Base-by-base conservation (phyloP, 1,140 invertebrate genomes). In the Drosophila pruinosa region DNA sequence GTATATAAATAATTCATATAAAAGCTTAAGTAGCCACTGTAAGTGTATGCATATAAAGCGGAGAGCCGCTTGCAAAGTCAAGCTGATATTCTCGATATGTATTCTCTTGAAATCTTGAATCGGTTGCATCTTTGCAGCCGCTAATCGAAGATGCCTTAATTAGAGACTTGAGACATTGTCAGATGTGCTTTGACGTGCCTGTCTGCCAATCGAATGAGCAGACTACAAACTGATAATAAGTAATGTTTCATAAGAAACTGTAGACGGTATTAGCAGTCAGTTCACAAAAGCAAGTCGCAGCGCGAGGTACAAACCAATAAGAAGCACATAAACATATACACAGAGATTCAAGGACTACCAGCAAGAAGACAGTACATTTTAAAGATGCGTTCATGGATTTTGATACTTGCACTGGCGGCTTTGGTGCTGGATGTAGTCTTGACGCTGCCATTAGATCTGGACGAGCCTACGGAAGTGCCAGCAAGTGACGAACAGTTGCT, bases 81-180 rank as follows among this genome's bases (percentile, higher is more conserved):
- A 17, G 15, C 34, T 50, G 43, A 57, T 24, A 38, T 58, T 50
- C 54, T 43, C 22, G 17, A 31, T 67, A 43, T 61, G 47, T 2
- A 54, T 39, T 12, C 21, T 22, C 43, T 26, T 15, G 5, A 1
- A 8, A 2, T 22, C 0, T 41, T 36, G 31, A 54, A 62, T 43
- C 43, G 14, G 15, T 41, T 52, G 47, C 17, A 34, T 19, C 19
- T 36, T 22, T 31, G 15, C 10, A 39, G 15, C 19, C 34, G 26
- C 43, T 53, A 56, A 65, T 72, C 68, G 47, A 64, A 64, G 67
- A 43, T 45, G 43, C 43, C 41, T 57, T 54, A 58, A 64, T 61
- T 72, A 64, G 38, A 64, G 38, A 72, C 12, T 58, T 24, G 7
- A 14, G 14, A 10, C 31, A 28, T 2, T 14, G 15, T n/a, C 41